These are phyloP conservation scores for Paracanthobrama guichenoti DNA, from an alignment of 2,113 vertebrate species.

Conservation along the genomic window DNA sequence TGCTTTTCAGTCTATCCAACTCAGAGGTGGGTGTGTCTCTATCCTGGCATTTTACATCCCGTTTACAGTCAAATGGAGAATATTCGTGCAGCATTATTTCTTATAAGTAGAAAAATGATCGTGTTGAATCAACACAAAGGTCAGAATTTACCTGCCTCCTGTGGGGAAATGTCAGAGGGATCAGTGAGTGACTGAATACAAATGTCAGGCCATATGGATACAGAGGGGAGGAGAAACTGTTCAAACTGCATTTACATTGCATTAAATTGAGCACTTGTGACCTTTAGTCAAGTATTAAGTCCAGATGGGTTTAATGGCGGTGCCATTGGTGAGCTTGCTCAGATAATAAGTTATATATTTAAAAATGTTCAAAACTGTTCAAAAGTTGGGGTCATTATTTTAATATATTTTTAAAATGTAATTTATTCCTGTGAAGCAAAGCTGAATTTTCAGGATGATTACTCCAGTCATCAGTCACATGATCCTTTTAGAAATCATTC, in stretches of 20 bases:
- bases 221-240: background rate
- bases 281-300: no score
- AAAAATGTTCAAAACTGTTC: background rate
- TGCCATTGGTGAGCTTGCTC: no score
- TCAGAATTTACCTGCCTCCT: constrained; percentile 1
- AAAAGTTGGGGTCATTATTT: background rate
- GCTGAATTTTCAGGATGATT: background rate
- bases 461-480: background rate
- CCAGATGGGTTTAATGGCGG: no score
- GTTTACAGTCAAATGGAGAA: background rate
- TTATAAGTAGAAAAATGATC: constrained; percentile 30
- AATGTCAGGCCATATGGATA: constrained; percentile 33
- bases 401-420: background rate
- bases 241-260: background rate
- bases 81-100: constrained; percentile 7
- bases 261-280: background rate
- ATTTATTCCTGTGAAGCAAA: background rate
- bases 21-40: background rate
- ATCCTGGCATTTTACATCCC: background rate
- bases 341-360: no score
- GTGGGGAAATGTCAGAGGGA: constrained; percentile 27
- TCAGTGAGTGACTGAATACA: constrained; percentile 22
- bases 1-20: background rate
- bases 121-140: background rate
- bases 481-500: background rate